Evolutionary conservation across 2,888 invertebrate species (phyloP), one percentile per base, ranked within the genome.

Genomic region (Stictocephala bisonia): DNA sequence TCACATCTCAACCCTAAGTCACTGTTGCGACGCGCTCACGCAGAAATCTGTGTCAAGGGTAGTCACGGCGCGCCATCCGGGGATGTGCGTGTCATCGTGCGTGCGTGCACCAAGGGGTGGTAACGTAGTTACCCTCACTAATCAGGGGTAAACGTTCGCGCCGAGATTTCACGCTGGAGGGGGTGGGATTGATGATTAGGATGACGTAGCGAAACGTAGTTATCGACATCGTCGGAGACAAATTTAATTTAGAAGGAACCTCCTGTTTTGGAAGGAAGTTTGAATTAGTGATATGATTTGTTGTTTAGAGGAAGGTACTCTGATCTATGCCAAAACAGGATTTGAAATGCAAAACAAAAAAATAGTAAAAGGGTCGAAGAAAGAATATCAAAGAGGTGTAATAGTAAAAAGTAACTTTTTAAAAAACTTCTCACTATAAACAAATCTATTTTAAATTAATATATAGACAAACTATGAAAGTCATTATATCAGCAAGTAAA

Each of bases 11-110:
- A 60, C 60, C 60, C 70, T 48, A 41, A 70, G 70, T 70, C 70
- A 70, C 70, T 56, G 70, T 70, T 27, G 56, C 70, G 41, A 41
- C 40, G 40, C 60, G 60, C 60, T 60, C 60, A 70, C 70, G 53
- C 70, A 70, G 56, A 70, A 70, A 70, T 70, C 35, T 70, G 70
- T 70, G 70, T 70, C 70, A 70, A 70, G 70, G 70, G 70, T 70
- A 51, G 56, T 22, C 26, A 26, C 70, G 26, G 20, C 60, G 22
- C 11, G 22, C 40, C n/a, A n/a, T n/a, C n/a, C n/a, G n/a, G n/a
- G 35, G 9, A 27, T 20, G 26, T 13, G 56, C 56, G 56, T 60
- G 60, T 40, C 60, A 40, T 18, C 40, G 51, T 44, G 51, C 22
- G 51, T 60, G 24, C 40, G 56, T n/a, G n/a, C n/a, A n/a, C n/a